Evolutionary conservation across 2,797 vertebrate genomes (phyloP), one percentile per base, ranked within the genome.

Genomic region (Euphonia xanthogaster): DNA sequence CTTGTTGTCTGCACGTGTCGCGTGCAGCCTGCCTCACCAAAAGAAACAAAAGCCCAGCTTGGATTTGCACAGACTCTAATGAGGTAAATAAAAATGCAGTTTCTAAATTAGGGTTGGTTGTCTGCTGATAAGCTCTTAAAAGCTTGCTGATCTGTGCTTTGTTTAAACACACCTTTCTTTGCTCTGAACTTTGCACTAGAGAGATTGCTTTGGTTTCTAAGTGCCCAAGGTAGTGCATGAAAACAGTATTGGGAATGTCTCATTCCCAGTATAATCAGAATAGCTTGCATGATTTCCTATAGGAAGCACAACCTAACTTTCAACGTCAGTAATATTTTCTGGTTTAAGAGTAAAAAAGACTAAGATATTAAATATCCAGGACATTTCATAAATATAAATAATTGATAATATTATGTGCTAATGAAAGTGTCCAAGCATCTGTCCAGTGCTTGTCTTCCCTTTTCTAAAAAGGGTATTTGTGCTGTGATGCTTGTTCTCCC

Each of bases 141-240:
- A 66, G 66, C 63, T 60, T 83, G 53, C 74, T 78, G 60, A 53
- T 60, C 71, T 60, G 54, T 81, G 74, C 55, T 27, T 84, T 82
- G 37, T 87, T 86, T 76, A 76, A 95, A 89, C 86, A 94, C 48
- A 71, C 92, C 83, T 94, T 96, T 88, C 94, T 93, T 92, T 90
- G 37, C 55, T 60, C 77, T 90, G 88, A 94, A 93, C 95, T 97
- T 96, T 93, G 93, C 77, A 78, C 86, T 76, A 31, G 50, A 90
- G 76, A 72, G 80, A 35, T 90, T 6, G 5, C 62, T 73, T 83
- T 88, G 51, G 31, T 90, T 94, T 94, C 45, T 14, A 30, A 45
- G 54, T 63, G 65, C 21, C 31, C 39, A 45, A 9, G 63, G 58
- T 50, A 75, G 19, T 61, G 33, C n/a, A 10, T 61, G 40, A 54